phyloP scores from a whole-genome alignment of 2,888 invertebrate genomes.

The Nebria salina region DNA sequence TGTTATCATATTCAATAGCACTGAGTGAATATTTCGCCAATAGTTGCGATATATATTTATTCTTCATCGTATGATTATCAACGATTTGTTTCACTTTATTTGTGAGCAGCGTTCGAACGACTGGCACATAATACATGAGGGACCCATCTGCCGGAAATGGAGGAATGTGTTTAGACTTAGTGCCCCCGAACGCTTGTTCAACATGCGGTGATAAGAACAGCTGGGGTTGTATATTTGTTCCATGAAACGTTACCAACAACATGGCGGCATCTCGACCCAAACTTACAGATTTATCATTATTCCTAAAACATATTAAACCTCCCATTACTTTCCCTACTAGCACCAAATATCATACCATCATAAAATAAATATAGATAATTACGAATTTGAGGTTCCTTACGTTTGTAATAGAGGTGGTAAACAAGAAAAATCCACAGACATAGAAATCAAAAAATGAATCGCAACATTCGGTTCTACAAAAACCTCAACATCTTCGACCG shows the following conservation, averaged over 20 bases:
- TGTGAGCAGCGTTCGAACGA: slow-evolving; percentile 66
- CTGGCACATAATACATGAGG: slow-evolving; percentile 69
- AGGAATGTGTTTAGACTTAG: slow-evolving; percentile 58
- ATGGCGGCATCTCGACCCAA: slow-evolving; percentile 54
- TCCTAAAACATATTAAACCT: not conserved
- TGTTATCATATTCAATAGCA: slow-evolving; percentile 65
- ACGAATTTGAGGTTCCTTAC: not conserved
- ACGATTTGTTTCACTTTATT: slow-evolving; percentile 62
- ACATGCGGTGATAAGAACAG: slow-evolving; percentile 65
- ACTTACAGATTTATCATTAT: not conserved
- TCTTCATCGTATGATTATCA: slow-evolving; percentile 60
- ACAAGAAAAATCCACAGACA: slow-evolving; percentile 71
- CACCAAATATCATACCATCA: too few species aligned
- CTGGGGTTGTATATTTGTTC: slow-evolving; percentile 61
- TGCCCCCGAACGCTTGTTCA: slow-evolving; percentile 63
- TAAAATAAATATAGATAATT: not conserved
- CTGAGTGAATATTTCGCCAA: slow-evolving; percentile 60
- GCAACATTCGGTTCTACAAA: slow-evolving; percentile 66
- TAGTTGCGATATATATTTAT: slow-evolving; percentile 63
- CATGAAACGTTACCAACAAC: slow-evolving; percentile 55
- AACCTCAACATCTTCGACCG: slow-evolving; percentile 73
- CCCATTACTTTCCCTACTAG: too few species aligned
- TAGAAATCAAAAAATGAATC: slow-evolving; percentile 72
- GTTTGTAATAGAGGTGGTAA: slow-evolving; percentile 64
- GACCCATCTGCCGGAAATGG: slow-evolving; percentile 58